Evolutionary conservation across 2,797 vertebrate genomes (phyloP).

Genomic region (Molossus molossus): DNA sequence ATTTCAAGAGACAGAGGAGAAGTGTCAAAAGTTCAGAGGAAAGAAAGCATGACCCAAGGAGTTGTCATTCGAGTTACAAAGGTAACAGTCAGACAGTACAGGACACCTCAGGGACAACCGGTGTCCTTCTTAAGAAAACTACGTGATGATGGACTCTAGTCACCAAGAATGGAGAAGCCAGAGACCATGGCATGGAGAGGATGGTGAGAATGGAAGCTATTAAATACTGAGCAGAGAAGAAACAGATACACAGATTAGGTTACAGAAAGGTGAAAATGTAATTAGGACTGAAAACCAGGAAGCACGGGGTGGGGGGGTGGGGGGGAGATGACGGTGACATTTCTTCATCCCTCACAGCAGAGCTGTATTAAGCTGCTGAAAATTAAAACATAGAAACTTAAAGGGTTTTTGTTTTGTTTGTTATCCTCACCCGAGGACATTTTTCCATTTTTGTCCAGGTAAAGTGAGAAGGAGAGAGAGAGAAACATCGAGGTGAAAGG

Average conservation of each 20-base stretch:
- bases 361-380: background rate
- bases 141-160: background rate
- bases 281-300: slow-evolving; percentile 28
- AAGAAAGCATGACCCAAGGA: background rate
- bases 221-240: background rate
- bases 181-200: background rate
- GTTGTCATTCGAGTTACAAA: background rate
- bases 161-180: background rate
- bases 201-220: background rate
- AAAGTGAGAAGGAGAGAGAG: too few relatives aligned
- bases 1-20: slow-evolving; percentile 24
- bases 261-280: background rate
- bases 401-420: too few relatives aligned
- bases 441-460: too few relatives aligned
- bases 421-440: too few relatives aligned
- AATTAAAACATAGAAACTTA: slow-evolving; percentile 31
- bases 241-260: background rate
- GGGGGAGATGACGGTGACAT: background rate
- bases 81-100: background rate
- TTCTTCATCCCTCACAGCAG: background rate
- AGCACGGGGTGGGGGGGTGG: too few relatives aligned
- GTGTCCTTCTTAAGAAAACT: background rate
- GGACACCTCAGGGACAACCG: background rate
- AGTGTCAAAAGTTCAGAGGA: background rate
- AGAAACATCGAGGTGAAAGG: too few relatives aligned